Conservation (phyloP, 2,797 vertebrate genomes). For the Pempheris klunzingeri region DNA sequence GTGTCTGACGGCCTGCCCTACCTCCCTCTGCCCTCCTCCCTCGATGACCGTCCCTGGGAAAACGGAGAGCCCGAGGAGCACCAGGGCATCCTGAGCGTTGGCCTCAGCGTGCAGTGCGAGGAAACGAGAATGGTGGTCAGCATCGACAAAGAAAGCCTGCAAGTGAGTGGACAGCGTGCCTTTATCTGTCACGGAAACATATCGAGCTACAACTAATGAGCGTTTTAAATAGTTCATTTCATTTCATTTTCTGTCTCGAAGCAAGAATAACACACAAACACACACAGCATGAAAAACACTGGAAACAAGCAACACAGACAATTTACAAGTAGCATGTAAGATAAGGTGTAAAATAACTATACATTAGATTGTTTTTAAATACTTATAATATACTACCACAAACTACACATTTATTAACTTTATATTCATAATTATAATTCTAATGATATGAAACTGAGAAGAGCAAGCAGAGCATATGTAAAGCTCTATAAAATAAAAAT, state of each 20-base stretch:
- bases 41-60: conserved; percentile 60
- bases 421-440: background rate
- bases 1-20: conserved; percentile 60
- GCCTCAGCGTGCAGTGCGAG: conserved; percentile 90
- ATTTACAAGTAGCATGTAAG: background rate
- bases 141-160: conserved; percentile 91
- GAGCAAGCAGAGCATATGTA: background rate
- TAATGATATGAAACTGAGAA: background rate
- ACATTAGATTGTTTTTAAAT: background rate
- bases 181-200: background rate
- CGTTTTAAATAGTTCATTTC: background rate
- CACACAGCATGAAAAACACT: background rate
- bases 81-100: conserved; percentile 82
- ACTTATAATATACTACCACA: background rate
- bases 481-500: too few species aligned
- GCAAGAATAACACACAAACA: background rate
- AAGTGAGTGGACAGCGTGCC: conserved; percentile 82
- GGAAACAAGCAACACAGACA: background rate
- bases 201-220: background rate
- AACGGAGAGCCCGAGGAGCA: conserved; percentile 85
- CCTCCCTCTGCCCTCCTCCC: conserved; percentile 25
- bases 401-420: background rate
- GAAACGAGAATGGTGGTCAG: conserved; percentile 91
- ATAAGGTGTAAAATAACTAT: background rate
- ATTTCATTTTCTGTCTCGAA: background rate